Base-by-base conservation (phyloP, 2,888 invertebrate genomes). In the Philaethria dido region DNA sequence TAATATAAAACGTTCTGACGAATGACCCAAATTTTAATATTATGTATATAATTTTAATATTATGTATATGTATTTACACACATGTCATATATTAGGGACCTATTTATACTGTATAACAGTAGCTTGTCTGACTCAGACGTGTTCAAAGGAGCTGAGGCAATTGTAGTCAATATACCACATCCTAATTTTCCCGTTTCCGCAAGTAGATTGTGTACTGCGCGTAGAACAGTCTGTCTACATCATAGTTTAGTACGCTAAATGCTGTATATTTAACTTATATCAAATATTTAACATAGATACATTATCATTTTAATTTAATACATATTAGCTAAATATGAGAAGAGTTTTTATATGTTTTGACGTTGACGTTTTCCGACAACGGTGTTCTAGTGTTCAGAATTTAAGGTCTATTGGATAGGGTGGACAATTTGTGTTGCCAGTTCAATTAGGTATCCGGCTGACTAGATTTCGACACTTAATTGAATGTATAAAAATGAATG, bases 141-240 rank as follows among this genome's bases (percentile, higher is more conserved):
- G 70, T 72, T 71, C 69, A 71, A 70, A 50, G 69, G 62, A 69
- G 73, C 72, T 73, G 78, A 79, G 79, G 77, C 87, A 92, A 91
- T 92, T 90, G 90, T 80, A 79, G 80, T 81, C 87, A 89, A 88
- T 88, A 85, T 57, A 84, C 83, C 82, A 88, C 89, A 83, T 91
- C 91, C 91, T 91, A 88, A 92, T 90, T 86, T 86, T 85, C 87
- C 88, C 86, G 83, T 83, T 86, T 91, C 91, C 92, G 84, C 82
- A 78, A 78, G 74, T 75, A 73, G 75, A 75, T 71, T 72, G 73
- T 74, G 70, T 71, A 62, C 68, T 68, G 63, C 64, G 66, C 70
- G 69, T 45, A 47, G n/a, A n/a, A 60, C 66, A 22, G 33, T 59
- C 54, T 64, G 57, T 16, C 18, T 18, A 22, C 33, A 16, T 36